A percentile compares a stretch with the other conserved stretches of the same genome.
Conservation (phyloP, 2,888 invertebrate species). For the Hypolimnas misippus region DNA sequence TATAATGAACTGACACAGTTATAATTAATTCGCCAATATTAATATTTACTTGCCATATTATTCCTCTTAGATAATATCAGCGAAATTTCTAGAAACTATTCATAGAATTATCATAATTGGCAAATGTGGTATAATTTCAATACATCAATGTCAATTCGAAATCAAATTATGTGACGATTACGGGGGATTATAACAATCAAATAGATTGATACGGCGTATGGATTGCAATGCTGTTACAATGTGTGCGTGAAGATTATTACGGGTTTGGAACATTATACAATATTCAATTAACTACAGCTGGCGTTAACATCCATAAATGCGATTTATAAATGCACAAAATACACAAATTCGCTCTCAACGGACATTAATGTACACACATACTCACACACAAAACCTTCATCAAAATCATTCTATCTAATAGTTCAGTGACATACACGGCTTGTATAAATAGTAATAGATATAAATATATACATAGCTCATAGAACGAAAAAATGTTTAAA, state of each 20-base stretch:
- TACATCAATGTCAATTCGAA: conserved; percentile 9
- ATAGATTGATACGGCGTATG: conserved; percentile 16
- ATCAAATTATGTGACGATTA: conserved; percentile 17
- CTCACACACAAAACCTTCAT: no score
- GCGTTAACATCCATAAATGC: no score
- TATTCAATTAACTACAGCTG: conserved; percentile 2
- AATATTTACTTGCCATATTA: no score
- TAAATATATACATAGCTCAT: no score
- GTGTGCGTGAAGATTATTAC: conserved; percentile 15
- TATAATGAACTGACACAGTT: no score
- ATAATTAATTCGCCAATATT: no score
- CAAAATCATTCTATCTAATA: no score
- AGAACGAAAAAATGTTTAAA: no score
- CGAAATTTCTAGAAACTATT: not conserved
- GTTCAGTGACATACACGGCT: no score
- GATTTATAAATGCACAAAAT: not conserved
- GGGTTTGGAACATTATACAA: not conserved
- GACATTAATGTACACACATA: no score
- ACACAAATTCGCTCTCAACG: not conserved
- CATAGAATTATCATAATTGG: not conserved
- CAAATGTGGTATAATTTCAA: conserved; percentile 1
- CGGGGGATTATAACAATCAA: conserved; percentile 12
- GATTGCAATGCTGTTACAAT: not conserved
- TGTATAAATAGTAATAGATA: no score
- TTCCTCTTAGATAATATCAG: no score